Evolutionary conservation across 2,797 vertebrate genomes (phyloP), one percentile per base, ranked within the genome.

Genomic region (Menidia menidia): DNA sequence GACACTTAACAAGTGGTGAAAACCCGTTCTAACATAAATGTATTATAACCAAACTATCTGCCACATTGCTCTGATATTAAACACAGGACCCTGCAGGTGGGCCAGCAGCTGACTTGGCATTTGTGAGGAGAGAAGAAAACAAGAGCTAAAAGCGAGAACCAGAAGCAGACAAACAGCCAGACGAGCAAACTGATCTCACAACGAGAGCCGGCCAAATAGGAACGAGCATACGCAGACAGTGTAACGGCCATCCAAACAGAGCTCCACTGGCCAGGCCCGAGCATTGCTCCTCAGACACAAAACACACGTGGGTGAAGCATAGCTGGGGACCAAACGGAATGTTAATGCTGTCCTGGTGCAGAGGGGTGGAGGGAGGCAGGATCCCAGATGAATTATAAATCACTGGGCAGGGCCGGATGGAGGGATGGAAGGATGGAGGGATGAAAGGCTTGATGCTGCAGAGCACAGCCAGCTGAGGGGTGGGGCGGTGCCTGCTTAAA

Each of bases 311-410:
- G 85, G 81, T 86, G 87, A 84, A 87, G 88, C 64, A 80, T 86
- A 87, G 85, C 82, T 81, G 79, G 86, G 82, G 90, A 89, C 89
- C 84, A 90, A 91, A 91, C 88, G 88, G 92, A 93, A 93, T 93
- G 88, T 87, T 92, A 92, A 92, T 92, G 87, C 80, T 87, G 90
- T 85, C 87, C 88, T 92, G 87, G 89, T 91, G 91, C 90, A 91
- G 88, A 91, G 83, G 85, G 81, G 84, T 86, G 84, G 86, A 86
- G 89, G 87, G 81, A 89, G 78, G 86, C 86, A 89, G 90, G 86
- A 92, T 93, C 88, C 91, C 86, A 88, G 90, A 92, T 95, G 89
- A 94, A 95, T 95, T 93, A 94, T 94, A 94, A 90, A 95, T 95
- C 87, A 93, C 80, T 91, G 88, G 92, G 89, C 88, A 88, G 90